Evolutionary conservation across 1,140 invertebrate genomes (phyloP).

Genomic region (Drosophila sucinea): DNA sequence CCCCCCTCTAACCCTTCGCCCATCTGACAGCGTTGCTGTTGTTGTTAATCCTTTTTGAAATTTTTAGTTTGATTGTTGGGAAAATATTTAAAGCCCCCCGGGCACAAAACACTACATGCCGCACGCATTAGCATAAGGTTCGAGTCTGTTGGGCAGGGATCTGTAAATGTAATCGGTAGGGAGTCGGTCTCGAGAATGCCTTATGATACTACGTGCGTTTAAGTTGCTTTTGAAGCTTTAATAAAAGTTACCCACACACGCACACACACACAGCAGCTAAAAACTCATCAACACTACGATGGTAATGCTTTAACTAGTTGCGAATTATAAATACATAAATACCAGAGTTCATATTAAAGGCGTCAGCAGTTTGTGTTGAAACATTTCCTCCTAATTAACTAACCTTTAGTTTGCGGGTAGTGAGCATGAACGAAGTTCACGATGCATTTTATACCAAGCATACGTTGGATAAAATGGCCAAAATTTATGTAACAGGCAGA

Average conservation of each 20-base stretch:
- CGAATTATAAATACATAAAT: no score
- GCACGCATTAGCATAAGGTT: conserved; percentile 60
- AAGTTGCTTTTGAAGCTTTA: conserved; percentile 10
- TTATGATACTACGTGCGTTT: conserved; percentile 13
- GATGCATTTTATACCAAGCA: no score
- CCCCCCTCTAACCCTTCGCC: no score
- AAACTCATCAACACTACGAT: no score
- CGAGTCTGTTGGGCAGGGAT: background rate
- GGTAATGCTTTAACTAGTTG: no score
- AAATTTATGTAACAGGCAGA: no score
- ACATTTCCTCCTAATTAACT: no score
- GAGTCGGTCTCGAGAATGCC: conserved; percentile 12
- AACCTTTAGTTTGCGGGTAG: no score
- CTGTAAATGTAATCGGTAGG: background rate
- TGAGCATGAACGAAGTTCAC: no score
- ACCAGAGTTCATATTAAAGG: no score
- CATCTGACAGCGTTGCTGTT: conserved; percentile 27
- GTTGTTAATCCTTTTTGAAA: conserved; percentile 72
- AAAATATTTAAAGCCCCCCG: conserved; percentile 67
- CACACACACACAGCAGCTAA: background rate
- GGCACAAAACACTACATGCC: conserved; percentile 46
- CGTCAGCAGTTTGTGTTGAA: no score
- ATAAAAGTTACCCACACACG: background rate
- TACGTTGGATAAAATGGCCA: no score
- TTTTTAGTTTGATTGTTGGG: conserved; percentile 77